Conservation (phyloP, 2,888 invertebrate species). For the Eilema griseolum region DNA sequence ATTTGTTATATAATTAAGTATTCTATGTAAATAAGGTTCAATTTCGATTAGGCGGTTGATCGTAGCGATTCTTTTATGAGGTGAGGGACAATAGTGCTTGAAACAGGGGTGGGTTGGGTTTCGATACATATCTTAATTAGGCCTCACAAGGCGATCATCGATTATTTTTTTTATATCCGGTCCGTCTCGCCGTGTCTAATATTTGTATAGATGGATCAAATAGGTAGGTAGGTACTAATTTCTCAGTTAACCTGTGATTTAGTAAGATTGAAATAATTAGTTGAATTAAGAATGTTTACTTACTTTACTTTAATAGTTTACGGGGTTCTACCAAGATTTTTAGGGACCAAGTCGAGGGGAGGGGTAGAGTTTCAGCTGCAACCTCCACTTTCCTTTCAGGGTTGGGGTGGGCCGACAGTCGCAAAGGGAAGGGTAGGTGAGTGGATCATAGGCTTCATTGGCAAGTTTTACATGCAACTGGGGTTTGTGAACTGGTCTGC, state of each 20-base stretch:
- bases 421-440: too few relatives aligned
- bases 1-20: conserved; percentile 51
- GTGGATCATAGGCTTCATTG: too few relatives aligned
- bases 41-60: conserved; percentile 37
- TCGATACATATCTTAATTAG: conserved; percentile 87
- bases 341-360: too few relatives aligned
- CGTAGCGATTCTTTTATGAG: conserved; percentile 44
- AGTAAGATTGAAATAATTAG: not conserved
- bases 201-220: conserved; percentile 60
- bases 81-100: conserved; percentile 74
- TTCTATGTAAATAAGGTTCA: conserved; percentile 52
- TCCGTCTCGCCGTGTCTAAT: conserved; percentile 73
- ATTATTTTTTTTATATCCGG: conserved; percentile 74
- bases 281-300: not conserved
- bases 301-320: not conserved
- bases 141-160: conserved; percentile 81
- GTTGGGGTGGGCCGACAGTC: too few relatives aligned
- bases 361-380: too few relatives aligned
- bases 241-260: conserved; percentile 20
- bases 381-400: too few relatives aligned
- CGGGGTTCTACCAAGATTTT: not conserved
- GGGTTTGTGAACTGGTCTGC: too few relatives aligned
- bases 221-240: conserved; percentile 37
- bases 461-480: too few relatives aligned
- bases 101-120: conserved; percentile 77